Evolutionary conservation across 2,797 vertebrate species (phyloP).

Genomic region (Hippocampus kuda): DNA sequence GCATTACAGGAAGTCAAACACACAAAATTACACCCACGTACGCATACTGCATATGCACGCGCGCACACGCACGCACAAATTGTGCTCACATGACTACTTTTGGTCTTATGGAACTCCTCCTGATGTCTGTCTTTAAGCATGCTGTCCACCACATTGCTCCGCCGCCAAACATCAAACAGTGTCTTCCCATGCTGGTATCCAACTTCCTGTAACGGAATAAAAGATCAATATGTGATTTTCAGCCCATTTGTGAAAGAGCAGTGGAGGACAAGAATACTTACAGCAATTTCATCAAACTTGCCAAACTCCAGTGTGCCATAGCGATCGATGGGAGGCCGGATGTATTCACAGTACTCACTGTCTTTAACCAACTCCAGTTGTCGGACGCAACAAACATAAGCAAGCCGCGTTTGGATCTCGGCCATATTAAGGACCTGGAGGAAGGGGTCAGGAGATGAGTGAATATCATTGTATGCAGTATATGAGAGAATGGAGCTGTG

Average conservation of each 20-base stretch:
- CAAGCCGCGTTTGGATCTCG: slow-evolving; percentile 89
- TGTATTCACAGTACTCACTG: slow-evolving; percentile 89
- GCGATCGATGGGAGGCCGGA: slow-evolving; percentile 82
- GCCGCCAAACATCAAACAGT: slow-evolving; percentile 82
- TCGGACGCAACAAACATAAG: slow-evolving; percentile 89
- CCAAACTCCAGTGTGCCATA: slow-evolving; percentile 86
- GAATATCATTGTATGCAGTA: background rate
- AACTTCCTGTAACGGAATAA: slow-evolving; percentile 70
- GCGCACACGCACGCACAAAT: background rate
- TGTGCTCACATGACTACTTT: slow-evolving; percentile 71
- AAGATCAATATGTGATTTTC: background rate
- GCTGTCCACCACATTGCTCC: slow-evolving; percentile 79
- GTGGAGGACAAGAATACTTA: slow-evolving; percentile 53
- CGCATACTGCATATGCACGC: too few species aligned
- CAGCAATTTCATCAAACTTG: slow-evolving; percentile 89
- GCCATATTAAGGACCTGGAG: slow-evolving; percentile 90
- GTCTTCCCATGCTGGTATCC: slow-evolving; percentile 88
- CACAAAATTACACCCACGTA: too few species aligned
- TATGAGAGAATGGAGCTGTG: background rate
- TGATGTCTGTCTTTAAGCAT: slow-evolving; percentile 84
- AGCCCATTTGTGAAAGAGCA: background rate
- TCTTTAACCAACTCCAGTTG: slow-evolving; percentile 85
- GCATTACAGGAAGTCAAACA: too few species aligned
- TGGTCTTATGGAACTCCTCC: slow-evolving; percentile 76
- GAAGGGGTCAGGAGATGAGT: background rate